Evolutionary conservation across 2,113 vertebrate species (phyloP), one percentile per base, ranked within the genome.

Genomic region (Oceanites oceanicus): DNA sequence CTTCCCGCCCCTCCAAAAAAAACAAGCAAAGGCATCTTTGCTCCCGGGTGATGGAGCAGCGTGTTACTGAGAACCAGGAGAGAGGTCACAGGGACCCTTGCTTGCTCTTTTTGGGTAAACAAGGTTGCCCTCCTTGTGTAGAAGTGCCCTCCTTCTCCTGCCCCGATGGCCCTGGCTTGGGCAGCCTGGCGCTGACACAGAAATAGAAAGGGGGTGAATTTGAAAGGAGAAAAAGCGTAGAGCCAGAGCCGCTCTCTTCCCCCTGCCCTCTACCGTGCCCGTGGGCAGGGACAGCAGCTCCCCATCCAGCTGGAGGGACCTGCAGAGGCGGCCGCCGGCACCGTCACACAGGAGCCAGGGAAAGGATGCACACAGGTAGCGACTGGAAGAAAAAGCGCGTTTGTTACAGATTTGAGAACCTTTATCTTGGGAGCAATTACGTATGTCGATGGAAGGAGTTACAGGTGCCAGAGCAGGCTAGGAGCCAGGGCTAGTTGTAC

Each of bases 381-480:
- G 3, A 59, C 27, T 68, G n/a, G 72, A 88, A 81, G 86, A 59
- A 91, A 58, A 81, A 11, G 19, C 1, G 2, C 26, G 16, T 45
- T 62, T n/a, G 23, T 53, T 72, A 65, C 8, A 21, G 32, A 61
- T 73, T 86, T 45, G n/a, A 42, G 38, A 79, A 59, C 30, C 7
- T 77, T 50, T 75, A 32, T 63, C 77, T 79, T 21, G 11, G 40
- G 6, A 62, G 15, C 49, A 40, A 12, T 58, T 45, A 22, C 1
- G 2, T 70, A n/a, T 0, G 0, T 42, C 0, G 0, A 19, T 62
- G 30, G 34, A 86, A 86, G 22, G 66, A 81, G 44, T 17, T 80
- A 32, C 3, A 17, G 18, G 15, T 68, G 32, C 50, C 13, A 12
- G 59, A 83, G 50, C 40, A 59, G 55, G 47, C 50, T n/a, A 19